Percentiles rank a stretch among this genome's conserved stretches.
Evolutionary conservation across 2,113 vertebrate species (phyloP).

Genomic region (Ifrita kowaldi): DNA sequence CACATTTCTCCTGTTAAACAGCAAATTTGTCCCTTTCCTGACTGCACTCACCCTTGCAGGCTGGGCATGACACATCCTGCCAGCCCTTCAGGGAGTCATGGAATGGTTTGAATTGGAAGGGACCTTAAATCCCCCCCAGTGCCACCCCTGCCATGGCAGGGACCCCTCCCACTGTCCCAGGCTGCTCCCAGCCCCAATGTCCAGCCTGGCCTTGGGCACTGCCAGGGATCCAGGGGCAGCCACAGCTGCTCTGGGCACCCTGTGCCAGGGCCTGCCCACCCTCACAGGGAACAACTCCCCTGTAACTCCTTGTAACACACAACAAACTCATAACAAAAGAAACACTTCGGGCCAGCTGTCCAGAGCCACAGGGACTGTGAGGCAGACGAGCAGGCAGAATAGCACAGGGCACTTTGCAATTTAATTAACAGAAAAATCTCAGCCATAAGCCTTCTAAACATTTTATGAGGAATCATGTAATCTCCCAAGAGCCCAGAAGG

Average conservation of each 20-base stretch:
- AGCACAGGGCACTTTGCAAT: not conserved
- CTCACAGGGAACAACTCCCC: not conserved
- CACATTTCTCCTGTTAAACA: not conserved
- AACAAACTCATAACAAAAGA: not conserved
- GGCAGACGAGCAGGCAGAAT: not conserved
- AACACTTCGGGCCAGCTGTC: not conserved
- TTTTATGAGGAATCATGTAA: not conserved
- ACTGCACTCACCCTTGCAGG: not conserved
- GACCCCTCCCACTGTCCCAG: not conserved
- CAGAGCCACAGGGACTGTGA: not conserved
- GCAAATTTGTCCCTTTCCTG: not conserved
- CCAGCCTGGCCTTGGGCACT: not conserved
- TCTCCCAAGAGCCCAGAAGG: not conserved
- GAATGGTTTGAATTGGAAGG: rapidly evolving
- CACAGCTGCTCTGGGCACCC: not conserved
- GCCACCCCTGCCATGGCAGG: not conserved
- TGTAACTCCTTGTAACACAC: too few relatives aligned
- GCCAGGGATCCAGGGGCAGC: not conserved
- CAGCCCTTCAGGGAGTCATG: rapidly evolving
- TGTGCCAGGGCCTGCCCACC: not conserved
- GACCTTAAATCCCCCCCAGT: rapidly evolving
- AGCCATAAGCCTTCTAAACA: not conserved
- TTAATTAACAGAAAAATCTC: not conserved
- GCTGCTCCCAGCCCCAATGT: not conserved
- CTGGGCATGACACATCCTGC: not conserved